These are phyloP conservation scores for Drosophila suboccidentalis DNA, from an alignment of 2,888 invertebrate genomes.

Conservation along the genomic window DNA sequence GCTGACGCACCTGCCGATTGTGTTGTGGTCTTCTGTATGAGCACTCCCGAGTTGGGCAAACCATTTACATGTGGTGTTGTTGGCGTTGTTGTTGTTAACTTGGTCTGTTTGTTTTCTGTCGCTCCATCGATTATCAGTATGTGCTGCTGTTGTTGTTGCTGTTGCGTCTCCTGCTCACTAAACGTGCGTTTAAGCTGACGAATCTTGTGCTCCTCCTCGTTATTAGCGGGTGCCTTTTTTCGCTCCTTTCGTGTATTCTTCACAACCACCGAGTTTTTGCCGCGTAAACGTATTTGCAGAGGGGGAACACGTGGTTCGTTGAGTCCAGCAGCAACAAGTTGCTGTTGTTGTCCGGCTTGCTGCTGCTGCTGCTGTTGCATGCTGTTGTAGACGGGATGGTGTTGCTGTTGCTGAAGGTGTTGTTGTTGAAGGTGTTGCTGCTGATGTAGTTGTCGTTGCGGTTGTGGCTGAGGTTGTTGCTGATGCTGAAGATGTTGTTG, in stretches of 20 bases:
- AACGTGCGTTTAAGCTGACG: constrained; percentile 74
- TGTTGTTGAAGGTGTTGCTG: constrained; percentile 30
- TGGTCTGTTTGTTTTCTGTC: constrained; percentile 67
- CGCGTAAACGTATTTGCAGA: constrained; percentile 93
- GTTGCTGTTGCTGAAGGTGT: constrained; percentile 41
- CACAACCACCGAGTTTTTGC: constrained; percentile 93
- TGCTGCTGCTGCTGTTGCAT: constrained; percentile 40
- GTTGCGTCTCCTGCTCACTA: constrained; percentile 54
- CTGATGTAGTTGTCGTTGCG: constrained; percentile 28
- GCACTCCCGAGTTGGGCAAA: constrained; percentile 52
- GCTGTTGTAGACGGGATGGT: constrained; percentile 53
- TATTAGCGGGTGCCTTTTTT: constrained; percentile 85
- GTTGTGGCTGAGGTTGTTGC: constrained; percentile 30
- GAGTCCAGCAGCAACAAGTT: constrained; percentile 54
- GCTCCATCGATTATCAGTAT: constrained; percentile 7
- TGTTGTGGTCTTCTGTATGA: constrained; percentile 59
- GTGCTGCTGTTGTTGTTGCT: constrained; percentile 49
- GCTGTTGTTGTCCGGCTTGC: constrained; percentile 40
- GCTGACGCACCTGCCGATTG: constrained; percentile 17
- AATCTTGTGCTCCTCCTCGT: constrained; percentile 78
- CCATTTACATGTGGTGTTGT: constrained; percentile 64
- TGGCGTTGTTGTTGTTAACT: constrained; percentile 51
- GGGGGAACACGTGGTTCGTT: constrained; percentile 95
- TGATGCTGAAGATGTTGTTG: constrained; percentile 23
- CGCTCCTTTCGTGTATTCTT: constrained; percentile 91